Base-by-base conservation (phyloP, 1,140 invertebrate species). In the Neodiprion virginianus region DNA sequence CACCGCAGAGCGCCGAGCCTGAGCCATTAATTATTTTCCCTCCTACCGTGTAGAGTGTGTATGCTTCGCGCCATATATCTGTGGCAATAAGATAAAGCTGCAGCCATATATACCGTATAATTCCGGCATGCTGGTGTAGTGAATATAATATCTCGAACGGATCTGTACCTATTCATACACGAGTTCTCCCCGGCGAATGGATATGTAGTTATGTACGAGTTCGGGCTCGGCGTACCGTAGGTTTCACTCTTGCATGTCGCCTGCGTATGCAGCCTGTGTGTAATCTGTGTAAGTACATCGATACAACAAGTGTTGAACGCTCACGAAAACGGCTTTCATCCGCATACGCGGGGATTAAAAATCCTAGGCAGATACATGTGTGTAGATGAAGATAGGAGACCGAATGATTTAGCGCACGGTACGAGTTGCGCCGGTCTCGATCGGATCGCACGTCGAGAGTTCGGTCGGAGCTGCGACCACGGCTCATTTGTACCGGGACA, bases 51-150 rank as follows among this genome's bases (percentile, higher is more conserved):
- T 14, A 23, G 40, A 69, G 67, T 69, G 53, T 17, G n/a, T 23
- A 14, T 69, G 11, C 40, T 23, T 23, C 67, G 67, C 14, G 40
- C 14, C 12, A 65, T 69, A 69, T 69, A 69, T 69, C 67, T 47
- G 67, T 47, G 67, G 21, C 67, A 21, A 69, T 69, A 50, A 71
- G 74, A 74, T 74, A 74, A 74, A 65, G 21, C 53, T 50, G 49
- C 7, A 74, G 69, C 61, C 74, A 65, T 75, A 72, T 75, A 72
- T 40, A 53, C 68, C 40, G 69, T 28, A 75, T 75, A 75, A 75
- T 72, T 75, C 50, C 11, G 48, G 61, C 12, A 65, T 14, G 17
- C 61, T 17, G 1, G 61, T 40, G n/a, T 70, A 68, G 67, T 49
- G 68, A 74, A 74, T 74, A 49, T 40, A 40, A 40, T 48, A 65